These are phyloP conservation scores for Philaethria dido DNA, from an alignment of 2,888 invertebrate genomes.

Conservation along the genomic window DNA sequence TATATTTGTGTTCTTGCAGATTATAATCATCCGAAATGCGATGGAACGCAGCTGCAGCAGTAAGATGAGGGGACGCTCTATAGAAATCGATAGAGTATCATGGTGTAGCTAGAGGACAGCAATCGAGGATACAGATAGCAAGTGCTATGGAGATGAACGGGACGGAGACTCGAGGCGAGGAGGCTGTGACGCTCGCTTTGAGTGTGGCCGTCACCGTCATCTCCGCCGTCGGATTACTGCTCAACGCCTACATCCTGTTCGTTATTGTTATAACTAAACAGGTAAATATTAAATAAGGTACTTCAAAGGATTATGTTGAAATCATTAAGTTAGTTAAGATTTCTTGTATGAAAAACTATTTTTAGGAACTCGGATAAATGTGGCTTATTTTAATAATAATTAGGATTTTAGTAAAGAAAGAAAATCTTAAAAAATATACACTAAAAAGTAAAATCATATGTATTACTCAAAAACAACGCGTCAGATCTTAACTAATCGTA, in stretches of 20 bases:
- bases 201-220: constrained; percentile 87
- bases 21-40: constrained; percentile 60
- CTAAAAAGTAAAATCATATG: too few species aligned
- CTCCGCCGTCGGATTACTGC: constrained; percentile 87
- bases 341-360: too few species aligned
- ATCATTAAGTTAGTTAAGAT: too few species aligned
- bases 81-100: constrained; percentile 47
- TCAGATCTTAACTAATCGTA: too few species aligned
- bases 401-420: too few species aligned
- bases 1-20: constrained; percentile 50
- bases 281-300: constrained; percentile 65
- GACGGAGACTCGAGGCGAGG: constrained; percentile 72
- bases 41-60: constrained; percentile 76
- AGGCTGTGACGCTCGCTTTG: constrained; percentile 86
- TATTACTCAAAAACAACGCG: too few species aligned
- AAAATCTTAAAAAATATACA: too few species aligned
- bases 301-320: not conserved
- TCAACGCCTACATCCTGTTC: constrained; percentile 89
- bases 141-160: constrained; percentile 73
- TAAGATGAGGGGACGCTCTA: constrained; percentile 65
- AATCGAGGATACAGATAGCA: constrained; percentile 56
- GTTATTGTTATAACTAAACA: constrained; percentile 89
- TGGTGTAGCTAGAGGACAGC: constrained; percentile 57
- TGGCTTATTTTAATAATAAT: too few species aligned
- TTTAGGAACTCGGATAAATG: too few species aligned